These are phyloP conservation scores for Hydrophis major DNA, from an alignment of 2,797 vertebrate genomes.

Conservation along the genomic window DNA sequence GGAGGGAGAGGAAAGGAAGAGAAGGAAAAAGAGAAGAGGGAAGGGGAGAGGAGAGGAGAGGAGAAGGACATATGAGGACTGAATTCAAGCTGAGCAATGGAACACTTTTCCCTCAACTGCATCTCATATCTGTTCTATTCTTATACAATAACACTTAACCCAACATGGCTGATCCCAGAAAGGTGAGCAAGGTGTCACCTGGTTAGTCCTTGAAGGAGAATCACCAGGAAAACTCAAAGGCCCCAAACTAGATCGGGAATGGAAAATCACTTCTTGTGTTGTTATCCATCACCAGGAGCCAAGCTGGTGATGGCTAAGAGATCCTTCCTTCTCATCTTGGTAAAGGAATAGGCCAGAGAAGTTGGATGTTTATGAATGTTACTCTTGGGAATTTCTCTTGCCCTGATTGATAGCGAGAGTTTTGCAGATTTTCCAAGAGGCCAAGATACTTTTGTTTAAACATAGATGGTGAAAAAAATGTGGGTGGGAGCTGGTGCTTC, in stretches of 20 bases:
- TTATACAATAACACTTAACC: neutral
- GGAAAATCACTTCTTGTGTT: neutral
- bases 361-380: neutral
- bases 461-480: neutral
- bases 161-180: neutral
- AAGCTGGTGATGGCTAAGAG: neutral
- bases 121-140: neutral
- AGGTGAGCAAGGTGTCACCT: neutral
- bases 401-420: neutral
- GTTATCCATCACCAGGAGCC: neutral
- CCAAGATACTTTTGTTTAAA: neutral
- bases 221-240: neutral
- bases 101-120: neutral
- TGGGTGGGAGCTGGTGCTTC: neutral
- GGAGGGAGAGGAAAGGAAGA: rapidly evolving
- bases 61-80: no score
- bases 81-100: neutral
- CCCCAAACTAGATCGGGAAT: neutral
- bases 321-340: neutral
- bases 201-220: neutral
- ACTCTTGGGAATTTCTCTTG: neutral
- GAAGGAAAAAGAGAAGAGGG: no score
- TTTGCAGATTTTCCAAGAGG: neutral
- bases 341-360: neutral
- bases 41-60: neutral